Evolutionary conservation across 2,888 invertebrate genomes (phyloP).

Genomic region (Auanema sp.): DNA sequence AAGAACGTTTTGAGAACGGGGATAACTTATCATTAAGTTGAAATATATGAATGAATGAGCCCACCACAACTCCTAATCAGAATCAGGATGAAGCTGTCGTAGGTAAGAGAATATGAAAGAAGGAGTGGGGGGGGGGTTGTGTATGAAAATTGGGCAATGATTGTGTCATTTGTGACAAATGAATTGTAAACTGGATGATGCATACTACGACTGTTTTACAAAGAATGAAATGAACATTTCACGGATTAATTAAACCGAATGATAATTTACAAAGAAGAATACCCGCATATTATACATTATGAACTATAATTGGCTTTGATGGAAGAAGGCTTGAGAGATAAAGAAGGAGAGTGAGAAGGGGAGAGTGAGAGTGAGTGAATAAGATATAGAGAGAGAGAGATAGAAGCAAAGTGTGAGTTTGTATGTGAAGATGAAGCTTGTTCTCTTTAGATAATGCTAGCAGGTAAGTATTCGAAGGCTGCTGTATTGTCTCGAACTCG

Average conservation of each 20-base stretch:
- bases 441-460: conserved; percentile 1
- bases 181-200: conserved; percentile 22
- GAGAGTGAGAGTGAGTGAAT: neutral
- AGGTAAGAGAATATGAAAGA: too few relatives aligned
- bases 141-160: neutral
- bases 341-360: neutral
- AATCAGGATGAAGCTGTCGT: too few relatives aligned
- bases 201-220: conserved; percentile 27
- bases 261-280: conserved; percentile 13
- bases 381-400: neutral
- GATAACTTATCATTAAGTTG: too few relatives aligned
- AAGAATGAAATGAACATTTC: conserved; percentile 20
- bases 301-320: neutral
- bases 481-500: conserved; percentile 2
- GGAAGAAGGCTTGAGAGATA: neutral
- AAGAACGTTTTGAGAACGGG: too few relatives aligned
- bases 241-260: conserved; percentile 26
- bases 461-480: neutral
- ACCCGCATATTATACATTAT: too few relatives aligned
- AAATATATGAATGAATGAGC: too few relatives aligned
- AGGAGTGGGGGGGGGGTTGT: too few relatives aligned
- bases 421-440: neutral
- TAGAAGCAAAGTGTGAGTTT: neutral
- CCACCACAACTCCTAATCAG: too few relatives aligned
- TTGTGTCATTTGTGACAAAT: conserved; percentile 14